phyloP scores from a whole-genome alignment of 1,140 invertebrate species.

The Drosophila truncata region DNA sequence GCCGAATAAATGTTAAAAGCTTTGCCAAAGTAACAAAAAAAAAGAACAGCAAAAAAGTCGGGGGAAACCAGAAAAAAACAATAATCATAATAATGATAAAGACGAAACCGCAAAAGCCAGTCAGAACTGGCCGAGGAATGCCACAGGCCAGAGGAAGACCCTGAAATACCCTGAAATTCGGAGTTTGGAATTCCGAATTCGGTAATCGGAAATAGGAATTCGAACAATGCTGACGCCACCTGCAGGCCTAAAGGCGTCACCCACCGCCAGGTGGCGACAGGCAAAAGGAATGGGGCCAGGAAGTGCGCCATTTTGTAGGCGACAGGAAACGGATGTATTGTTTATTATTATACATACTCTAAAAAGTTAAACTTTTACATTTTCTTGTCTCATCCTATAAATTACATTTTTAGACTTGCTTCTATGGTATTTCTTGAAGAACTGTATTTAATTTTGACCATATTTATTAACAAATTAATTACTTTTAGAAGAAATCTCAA shows the following conservation, averaged over 20 bases:
- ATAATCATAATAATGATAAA: slow-evolving; percentile 67
- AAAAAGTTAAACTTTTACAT: not conserved
- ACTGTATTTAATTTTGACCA: not conserved
- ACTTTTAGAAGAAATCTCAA: not conserved
- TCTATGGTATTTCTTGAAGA: not conserved
- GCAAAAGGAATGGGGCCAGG: slow-evolving; percentile 13
- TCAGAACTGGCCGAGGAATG: slow-evolving; percentile 43
- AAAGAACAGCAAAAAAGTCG: slow-evolving; percentile 11
- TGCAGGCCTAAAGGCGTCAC: slow-evolving; percentile 1
- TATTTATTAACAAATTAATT: not conserved
- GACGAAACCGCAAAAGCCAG: slow-evolving; percentile 57
- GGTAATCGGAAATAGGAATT: not conserved
- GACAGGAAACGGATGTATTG: not conserved
- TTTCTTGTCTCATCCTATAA: not conserved
- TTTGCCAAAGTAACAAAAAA: slow-evolving; percentile 35
- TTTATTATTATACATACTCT: not conserved
- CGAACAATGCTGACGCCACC: slow-evolving; percentile 2
- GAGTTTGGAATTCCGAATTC: not conserved
- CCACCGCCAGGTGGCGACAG: slow-evolving; percentile 13
- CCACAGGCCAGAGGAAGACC: slow-evolving; percentile 14
- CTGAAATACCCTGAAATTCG: slow-evolving; percentile 29
- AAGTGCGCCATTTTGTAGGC: slow-evolving; percentile 5
- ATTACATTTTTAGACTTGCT: not conserved
- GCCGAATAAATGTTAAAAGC: slow-evolving; percentile 71
- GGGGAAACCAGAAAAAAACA: slow-evolving; percentile 55